A percentile compares a stretch with the other conserved stretches of the same genome.
Evolutionary conservation across 2,113 vertebrate species (phyloP).

Genomic region (Numenius arquata): DNA sequence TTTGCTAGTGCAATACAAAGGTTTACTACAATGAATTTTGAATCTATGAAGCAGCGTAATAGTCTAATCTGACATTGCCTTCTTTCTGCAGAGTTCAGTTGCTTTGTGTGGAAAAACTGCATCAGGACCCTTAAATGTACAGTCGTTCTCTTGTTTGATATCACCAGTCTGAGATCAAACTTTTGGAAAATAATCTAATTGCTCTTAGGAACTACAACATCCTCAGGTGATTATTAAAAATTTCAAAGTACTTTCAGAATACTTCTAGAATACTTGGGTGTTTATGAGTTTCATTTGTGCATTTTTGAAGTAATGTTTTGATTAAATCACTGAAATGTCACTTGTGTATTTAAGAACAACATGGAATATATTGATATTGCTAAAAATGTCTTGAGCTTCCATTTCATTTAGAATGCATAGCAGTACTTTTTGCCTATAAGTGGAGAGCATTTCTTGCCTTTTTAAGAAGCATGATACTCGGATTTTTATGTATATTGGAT

Average conservation of each 20-base stretch:
- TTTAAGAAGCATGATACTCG: neutral
- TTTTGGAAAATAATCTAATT: neutral
- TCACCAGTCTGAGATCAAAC: neutral
- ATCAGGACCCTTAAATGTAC: neutral
- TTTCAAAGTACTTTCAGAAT: neutral
- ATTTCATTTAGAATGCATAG: neutral
- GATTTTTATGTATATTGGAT: neutral
- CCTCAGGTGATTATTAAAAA: neutral
- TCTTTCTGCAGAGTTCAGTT: neutral
- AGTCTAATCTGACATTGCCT: neutral
- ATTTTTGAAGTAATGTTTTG: neutral
- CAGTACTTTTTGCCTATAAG: neutral
- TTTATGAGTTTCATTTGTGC: neutral
- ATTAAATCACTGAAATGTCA: neutral
- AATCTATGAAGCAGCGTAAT: neutral
- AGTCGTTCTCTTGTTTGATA: neutral
- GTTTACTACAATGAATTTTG: neutral
- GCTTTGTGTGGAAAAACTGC: neutral
- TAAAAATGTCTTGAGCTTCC: neutral
- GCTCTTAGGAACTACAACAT: neutral
- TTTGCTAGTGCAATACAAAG: slow-evolving; percentile 4
- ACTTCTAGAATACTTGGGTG: neutral
- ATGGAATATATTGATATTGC: neutral
- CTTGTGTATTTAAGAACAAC: neutral
- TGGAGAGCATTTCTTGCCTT: neutral